A percentile compares a stretch with the other conserved stretches of the same genome.
phyloP scores from a whole-genome alignment of 2,888 invertebrate genomes.

The Smittia sp. region DNA sequence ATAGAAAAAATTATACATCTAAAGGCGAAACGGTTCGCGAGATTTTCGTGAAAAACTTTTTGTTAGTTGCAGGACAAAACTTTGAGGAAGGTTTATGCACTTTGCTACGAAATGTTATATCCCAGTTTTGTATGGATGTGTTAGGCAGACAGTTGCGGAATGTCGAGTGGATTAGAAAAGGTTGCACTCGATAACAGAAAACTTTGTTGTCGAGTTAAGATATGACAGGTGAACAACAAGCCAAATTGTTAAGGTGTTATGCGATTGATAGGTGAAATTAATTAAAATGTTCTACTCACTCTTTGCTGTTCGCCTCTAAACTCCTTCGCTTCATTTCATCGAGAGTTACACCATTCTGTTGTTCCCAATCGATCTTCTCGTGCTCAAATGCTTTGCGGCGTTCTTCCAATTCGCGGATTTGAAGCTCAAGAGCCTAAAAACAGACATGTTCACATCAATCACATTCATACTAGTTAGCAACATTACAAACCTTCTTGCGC shows the following conservation, averaged over 20 bases:
- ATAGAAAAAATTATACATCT: too few species aligned
- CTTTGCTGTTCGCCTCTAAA: constrained; percentile 85
- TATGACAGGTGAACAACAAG: too few species aligned
- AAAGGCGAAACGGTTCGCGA: too few species aligned
- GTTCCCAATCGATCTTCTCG: constrained; percentile 88
- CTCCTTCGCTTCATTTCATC: constrained; percentile 85
- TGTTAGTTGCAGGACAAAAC: too few species aligned
- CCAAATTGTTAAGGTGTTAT: constrained; percentile 15
- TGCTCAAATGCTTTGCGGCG: constrained; percentile 78
- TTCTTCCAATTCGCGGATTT: constrained; percentile 89
- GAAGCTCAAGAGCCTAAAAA: constrained; percentile 69
- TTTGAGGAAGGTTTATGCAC: neutral
- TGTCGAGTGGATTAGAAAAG: neutral
- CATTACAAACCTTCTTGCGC: constrained; percentile 65
- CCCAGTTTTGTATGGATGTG: constrained; percentile 37
- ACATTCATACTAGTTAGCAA: too few species aligned
- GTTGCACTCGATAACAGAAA: too few species aligned
- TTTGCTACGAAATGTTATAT: constrained; percentile 14
- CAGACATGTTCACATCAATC: neutral
- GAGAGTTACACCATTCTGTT: constrained; percentile 80
- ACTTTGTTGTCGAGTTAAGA: too few species aligned
- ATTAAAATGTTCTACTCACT: constrained; percentile 59
- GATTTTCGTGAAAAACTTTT: neutral
- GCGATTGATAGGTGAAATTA: too few species aligned
- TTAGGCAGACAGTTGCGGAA: neutral